Evolutionary conservation across 2,888 invertebrate species (phyloP).

Genomic region (Tipula vernalis): DNA sequence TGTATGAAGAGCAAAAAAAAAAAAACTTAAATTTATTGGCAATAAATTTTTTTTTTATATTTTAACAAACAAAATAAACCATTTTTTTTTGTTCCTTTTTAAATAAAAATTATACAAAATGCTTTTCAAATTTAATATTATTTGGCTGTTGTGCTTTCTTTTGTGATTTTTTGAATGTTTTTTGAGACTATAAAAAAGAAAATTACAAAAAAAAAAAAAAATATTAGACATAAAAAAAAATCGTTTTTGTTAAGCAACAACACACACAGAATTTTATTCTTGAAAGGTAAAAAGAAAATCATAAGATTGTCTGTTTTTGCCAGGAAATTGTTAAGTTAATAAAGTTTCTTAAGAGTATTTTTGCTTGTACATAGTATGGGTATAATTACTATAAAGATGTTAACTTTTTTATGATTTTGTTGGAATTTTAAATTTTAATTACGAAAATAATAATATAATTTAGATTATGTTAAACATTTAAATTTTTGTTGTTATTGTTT

Average conservation of each 20-base stretch:
- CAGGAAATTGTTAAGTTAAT: neutral
- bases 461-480: neutral
- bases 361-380: neutral
- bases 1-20: neutral
- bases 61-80: neutral
- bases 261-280: neutral
- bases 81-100: neutral
- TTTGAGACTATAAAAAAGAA: neutral
- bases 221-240: neutral
- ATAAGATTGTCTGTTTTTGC: neutral
- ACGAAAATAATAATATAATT: neutral
- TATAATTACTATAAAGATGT: neutral
- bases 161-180: neutral
- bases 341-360: neutral
- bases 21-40: slow-evolving; percentile 7
- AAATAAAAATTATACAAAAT: slow-evolving; percentile 6
- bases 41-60: neutral
- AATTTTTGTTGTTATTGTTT: neutral
- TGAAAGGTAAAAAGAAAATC: neutral
- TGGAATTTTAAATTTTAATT: neutral
- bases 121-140: neutral
- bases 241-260: neutral
- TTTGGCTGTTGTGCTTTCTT: neutral
- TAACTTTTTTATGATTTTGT: neutral
- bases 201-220: neutral